Base-by-base conservation (phyloP, 2,888 invertebrate genomes). In the Aphidoletes aphidimyza region DNA sequence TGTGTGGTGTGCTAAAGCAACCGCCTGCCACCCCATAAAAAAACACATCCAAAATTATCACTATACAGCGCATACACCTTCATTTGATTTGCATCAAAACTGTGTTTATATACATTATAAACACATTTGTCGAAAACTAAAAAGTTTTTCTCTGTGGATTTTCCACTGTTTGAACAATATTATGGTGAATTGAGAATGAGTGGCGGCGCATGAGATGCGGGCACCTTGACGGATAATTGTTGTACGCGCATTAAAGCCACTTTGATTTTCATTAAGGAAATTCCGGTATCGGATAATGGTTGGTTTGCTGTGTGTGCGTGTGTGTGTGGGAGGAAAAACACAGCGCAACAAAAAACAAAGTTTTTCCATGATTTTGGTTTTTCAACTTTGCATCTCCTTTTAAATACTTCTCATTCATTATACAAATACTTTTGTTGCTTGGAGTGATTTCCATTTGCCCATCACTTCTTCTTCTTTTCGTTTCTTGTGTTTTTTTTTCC, bases 111-210 rank as follows among this genome's bases (percentile, higher is more conserved):
- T 30, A 69, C 22, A n/a, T 54, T 69, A 69, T 69, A 69, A 69
- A 69, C 30, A 69, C 69, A 69, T 69, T 69, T 69, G 5, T n/a
- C n/a, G n/a, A n/a, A 69, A 69, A 69, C 69, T 69, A 69, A 69
- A 69, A 69, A 14, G 2, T 69, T 69, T 69, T 30, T n/a, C n/a
- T n/a, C n/a, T 19, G 47, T 8, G 34, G 30, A 69, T 69, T 69
- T 69, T 69, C 69, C 69, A 69, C 69, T 69, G 69, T 34, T 81
- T 81, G 37, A 1, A 81, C 81, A 81, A 37, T 37, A 11, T 81
- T 37, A 36, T n/a, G 19, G 30, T n/a, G n/a, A n/a, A n/a, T n/a
- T n/a, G n/a, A n/a, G n/a, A n/a, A n/a, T n/a, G n/a, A n/a, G n/a
- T n/a, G n/a, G n/a, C n/a, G n/a, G n/a, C n/a, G n/a, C n/a, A n/a